Percentiles rank a stretch among this genome's conserved stretches.
These are phyloP conservation scores for Halcyon badia DNA, from an alignment of 2,797 vertebrate species.

Conservation along the genomic window DNA sequence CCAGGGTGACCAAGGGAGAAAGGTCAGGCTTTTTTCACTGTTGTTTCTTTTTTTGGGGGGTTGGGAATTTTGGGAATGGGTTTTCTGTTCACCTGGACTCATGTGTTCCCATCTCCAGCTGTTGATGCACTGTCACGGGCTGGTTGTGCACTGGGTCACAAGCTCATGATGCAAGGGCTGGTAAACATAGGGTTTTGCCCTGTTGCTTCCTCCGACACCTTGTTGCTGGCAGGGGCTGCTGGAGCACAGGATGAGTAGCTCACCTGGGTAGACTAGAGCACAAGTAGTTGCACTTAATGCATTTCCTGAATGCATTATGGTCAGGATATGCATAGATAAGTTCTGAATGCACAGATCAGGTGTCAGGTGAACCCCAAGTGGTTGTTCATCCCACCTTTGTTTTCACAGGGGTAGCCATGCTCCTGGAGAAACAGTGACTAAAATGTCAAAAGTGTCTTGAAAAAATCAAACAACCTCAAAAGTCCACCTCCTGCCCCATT, in stretches of 20 bases:
- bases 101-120: not conserved
- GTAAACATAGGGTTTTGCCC: accelerated
- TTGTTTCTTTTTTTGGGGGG: no score
- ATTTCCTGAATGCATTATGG: not conserved
- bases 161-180: accelerated
- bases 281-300: not conserved
- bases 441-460: not conserved
- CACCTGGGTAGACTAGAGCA: not conserved
- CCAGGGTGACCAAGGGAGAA: not conserved
- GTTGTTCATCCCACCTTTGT: not conserved
- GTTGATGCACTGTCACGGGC: not conserved
- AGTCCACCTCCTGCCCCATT: not conserved
- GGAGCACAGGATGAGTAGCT: not conserved
- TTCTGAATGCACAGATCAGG: no score
- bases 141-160: not conserved
- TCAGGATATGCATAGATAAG: no score
- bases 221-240: accelerated
- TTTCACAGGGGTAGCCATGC: not conserved
- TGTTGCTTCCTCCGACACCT: not conserved
- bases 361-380: accelerated
- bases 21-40: not conserved
- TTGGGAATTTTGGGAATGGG: not conserved
- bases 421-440: not conserved
- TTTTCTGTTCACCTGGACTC: not conserved
- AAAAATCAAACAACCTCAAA: not conserved